A percentile compares a stretch with the other conserved stretches of the same genome.
Conservation (phyloP, 1,140 invertebrate genomes). For the Cheumatopsyche charites region DNA sequence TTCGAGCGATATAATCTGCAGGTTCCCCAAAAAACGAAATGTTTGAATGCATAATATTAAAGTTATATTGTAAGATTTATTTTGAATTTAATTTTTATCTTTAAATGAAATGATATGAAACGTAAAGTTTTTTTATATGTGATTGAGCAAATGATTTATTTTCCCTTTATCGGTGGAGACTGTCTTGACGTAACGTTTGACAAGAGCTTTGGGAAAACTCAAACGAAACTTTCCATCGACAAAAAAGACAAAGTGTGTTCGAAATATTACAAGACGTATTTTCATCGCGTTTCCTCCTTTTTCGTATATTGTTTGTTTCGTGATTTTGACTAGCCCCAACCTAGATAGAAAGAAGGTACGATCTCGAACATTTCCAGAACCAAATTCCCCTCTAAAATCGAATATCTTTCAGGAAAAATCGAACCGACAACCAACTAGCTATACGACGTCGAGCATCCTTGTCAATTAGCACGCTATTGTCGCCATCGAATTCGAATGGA, state of each 20-base stretch:
- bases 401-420: too few relatives aligned
- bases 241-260: slow-evolving; percentile 11
- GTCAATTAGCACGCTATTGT: slow-evolving; percentile 1
- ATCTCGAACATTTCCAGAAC: too few relatives aligned
- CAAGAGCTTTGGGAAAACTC: slow-evolving; percentile 16
- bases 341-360: background rate
- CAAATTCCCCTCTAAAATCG: too few relatives aligned
- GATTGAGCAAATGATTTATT: slow-evolving; percentile 18
- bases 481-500: background rate
- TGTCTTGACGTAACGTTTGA: slow-evolving; percentile 14
- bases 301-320: background rate
- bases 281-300: background rate
- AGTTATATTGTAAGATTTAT: too few relatives aligned
- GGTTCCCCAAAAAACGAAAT: too few relatives aligned
- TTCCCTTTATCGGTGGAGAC: slow-evolving; percentile 6
- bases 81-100: too few relatives aligned
- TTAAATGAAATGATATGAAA: background rate
- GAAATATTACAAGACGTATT: slow-evolving; percentile 18
- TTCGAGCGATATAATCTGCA: too few relatives aligned
- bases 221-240: background rate
- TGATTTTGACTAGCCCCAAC: background rate
- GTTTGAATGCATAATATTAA: too few relatives aligned
- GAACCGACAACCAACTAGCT: background rate
- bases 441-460: background rate
- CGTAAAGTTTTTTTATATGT: background rate